A percentile compares a stretch with the other conserved stretches of the same genome.
Conservation (phyloP, 2,797 vertebrate species). For the Falco columbarius region DNA sequence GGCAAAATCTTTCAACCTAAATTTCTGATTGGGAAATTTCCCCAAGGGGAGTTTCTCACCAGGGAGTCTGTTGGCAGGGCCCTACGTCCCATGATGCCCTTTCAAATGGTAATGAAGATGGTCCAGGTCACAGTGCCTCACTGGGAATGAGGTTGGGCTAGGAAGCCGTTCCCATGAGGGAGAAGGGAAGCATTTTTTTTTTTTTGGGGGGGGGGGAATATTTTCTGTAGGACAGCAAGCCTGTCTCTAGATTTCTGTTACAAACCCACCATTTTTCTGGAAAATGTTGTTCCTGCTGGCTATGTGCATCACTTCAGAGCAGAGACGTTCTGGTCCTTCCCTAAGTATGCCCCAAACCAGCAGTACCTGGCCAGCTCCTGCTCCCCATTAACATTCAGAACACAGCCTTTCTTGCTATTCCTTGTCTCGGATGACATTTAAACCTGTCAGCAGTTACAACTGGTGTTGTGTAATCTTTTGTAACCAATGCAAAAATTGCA, state of each 20-base stretch:
- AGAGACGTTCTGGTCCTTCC: neutral
- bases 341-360: neutral
- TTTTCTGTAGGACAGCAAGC: neutral
- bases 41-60: neutral
- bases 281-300: neutral
- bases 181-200: neutral
- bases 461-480: neutral
- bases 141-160: neutral
- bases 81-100: fast-evolving
- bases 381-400: constrained; percentile 11
- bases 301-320: neutral
- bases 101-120: neutral
- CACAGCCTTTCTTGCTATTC: neutral
- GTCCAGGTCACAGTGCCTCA: neutral
- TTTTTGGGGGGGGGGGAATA: too few relatives aligned
- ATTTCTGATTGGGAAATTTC: neutral
- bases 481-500: constrained; percentile 3
- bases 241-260: neutral
- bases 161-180: neutral
- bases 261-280: neutral
- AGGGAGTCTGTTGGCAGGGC: neutral
- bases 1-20: neutral
- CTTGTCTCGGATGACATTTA: constrained; percentile 40
- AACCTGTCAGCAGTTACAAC: neutral
- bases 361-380: neutral